A percentile compares a stretch with the other conserved stretches of the same genome.
Evolutionary conservation across 1,140 invertebrate species (phyloP).

Genomic region (Bactericera cockerelli): DNA sequence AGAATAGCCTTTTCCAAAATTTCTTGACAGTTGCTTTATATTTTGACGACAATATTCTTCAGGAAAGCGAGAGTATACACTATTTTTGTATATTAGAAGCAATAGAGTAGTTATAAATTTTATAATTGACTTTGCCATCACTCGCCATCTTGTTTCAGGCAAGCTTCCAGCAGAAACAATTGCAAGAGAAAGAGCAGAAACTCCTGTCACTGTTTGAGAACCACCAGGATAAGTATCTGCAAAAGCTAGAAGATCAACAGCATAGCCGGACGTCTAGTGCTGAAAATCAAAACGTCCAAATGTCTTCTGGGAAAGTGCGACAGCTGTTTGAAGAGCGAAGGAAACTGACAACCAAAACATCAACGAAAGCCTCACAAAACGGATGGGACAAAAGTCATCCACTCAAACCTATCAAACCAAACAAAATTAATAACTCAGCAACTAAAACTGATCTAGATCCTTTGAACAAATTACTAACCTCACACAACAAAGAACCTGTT

Average conservation of each 20-base stretch:
- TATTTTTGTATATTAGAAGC: too few species aligned
- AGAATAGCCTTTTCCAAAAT: too few species aligned
- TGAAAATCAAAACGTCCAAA: conserved; percentile 7
- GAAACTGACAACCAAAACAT: not conserved
- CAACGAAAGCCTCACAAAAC: conserved; percentile 2
- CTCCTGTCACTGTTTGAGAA: not conserved
- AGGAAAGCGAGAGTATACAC: too few species aligned
- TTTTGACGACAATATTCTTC: too few species aligned
- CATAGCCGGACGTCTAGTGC: not conserved
- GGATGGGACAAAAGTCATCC: conserved; percentile 28
- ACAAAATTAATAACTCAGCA: not conserved
- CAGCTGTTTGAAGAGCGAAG: conserved; percentile 21
- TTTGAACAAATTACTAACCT: conserved; percentile 7
- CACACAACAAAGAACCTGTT: not conserved
- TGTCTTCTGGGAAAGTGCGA: conserved; percentile 19
- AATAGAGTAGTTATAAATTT: too few species aligned
- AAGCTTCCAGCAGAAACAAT: conserved; percentile 6
- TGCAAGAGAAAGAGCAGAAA: conserved; percentile 2
- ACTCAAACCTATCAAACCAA: conserved; percentile 24
- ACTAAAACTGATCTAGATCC: not conserved
- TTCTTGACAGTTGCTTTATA: too few species aligned
- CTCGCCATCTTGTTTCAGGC: not conserved
- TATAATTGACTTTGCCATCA: too few species aligned
- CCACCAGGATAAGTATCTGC: not conserved
- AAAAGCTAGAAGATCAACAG: conserved; percentile 6